Percentiles rank a stretch among this genome's conserved stretches.
phyloP scores from a whole-genome alignment of 2,113 vertebrate species.

The Apodemus speciosus region DNA sequence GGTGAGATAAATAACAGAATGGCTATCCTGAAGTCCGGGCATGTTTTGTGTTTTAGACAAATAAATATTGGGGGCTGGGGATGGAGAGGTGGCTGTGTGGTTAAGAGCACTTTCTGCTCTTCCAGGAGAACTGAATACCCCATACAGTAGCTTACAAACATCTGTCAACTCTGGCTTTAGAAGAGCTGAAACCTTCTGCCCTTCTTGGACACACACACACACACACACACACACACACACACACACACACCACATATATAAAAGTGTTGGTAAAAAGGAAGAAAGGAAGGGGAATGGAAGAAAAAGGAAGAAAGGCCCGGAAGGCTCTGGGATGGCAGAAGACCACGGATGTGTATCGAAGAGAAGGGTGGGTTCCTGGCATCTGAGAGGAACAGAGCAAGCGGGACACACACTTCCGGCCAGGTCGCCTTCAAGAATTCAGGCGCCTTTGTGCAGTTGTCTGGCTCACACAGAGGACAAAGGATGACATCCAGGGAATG shows the following conservation, averaged over 20 bases:
- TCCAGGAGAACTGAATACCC: not conserved
- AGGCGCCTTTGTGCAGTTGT: not conserved
- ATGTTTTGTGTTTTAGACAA: not conserved
- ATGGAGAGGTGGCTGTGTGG: not conserved
- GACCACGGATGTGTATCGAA: not conserved
- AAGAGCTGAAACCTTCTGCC: not conserved
- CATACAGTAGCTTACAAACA: not conserved
- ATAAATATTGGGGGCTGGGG: not conserved
- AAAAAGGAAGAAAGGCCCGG: not conserved
- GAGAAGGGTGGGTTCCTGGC: not conserved
- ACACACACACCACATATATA: no score
- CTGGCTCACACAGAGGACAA: not conserved
- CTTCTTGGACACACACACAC: not conserved
- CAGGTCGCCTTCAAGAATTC: not conserved
- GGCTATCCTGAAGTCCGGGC: not conserved
- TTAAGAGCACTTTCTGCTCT: not conserved
- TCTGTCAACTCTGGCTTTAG: not conserved
- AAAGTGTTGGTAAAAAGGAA: not conserved
- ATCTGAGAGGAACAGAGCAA: not conserved
- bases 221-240: no score
- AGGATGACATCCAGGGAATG: not conserved
- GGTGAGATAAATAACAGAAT: not conserved
- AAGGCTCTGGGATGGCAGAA: constrained; percentile 14
- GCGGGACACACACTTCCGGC: not conserved
- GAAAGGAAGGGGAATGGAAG: not conserved